These are phyloP conservation scores for Porites evermanni DNA, from an alignment of 92 coral and sea anemone species.

Conservation along the genomic window DNA sequence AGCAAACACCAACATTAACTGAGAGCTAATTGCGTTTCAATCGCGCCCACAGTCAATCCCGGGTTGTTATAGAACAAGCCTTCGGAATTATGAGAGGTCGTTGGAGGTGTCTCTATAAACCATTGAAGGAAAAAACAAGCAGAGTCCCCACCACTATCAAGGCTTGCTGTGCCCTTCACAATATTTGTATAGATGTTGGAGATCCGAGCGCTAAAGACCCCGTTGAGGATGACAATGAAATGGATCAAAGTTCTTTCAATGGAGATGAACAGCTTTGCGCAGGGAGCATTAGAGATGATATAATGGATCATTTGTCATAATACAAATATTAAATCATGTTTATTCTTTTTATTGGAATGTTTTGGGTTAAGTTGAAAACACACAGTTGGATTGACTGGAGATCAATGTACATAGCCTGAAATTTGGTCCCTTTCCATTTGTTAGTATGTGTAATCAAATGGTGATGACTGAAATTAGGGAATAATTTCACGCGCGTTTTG, in stretches of 20 bases:
- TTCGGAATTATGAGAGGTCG: conserved; percentile 59
- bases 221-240: conserved; percentile 47
- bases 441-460: too few species aligned
- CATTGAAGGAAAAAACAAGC: conserved; percentile 58
- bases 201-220: conserved; percentile 53
- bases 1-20: conserved; percentile 56
- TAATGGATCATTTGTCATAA: conserved; percentile 40
- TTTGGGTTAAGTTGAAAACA: background rate
- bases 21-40: conserved; percentile 50
- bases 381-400: conserved; percentile 2
- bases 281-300: conserved; percentile 37
- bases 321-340: too few species aligned
- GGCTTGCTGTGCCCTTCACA: conserved; percentile 50
- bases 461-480: too few species aligned
- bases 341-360: too few species aligned
- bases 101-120: conserved; percentile 60
- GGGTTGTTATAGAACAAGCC: conserved; percentile 64
- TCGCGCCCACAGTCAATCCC: conserved; percentile 54
- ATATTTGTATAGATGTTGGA: conserved; percentile 32
- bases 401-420: background rate
- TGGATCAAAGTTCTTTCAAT: conserved; percentile 48
- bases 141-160: conserved; percentile 55
- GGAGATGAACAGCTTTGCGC: conserved; percentile 49
- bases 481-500: too few species aligned
- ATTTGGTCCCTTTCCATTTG: background rate